These are phyloP conservation scores for Melinaea menophilus DNA, from an alignment of 2,888 invertebrate species.

Conservation along the genomic window DNA sequence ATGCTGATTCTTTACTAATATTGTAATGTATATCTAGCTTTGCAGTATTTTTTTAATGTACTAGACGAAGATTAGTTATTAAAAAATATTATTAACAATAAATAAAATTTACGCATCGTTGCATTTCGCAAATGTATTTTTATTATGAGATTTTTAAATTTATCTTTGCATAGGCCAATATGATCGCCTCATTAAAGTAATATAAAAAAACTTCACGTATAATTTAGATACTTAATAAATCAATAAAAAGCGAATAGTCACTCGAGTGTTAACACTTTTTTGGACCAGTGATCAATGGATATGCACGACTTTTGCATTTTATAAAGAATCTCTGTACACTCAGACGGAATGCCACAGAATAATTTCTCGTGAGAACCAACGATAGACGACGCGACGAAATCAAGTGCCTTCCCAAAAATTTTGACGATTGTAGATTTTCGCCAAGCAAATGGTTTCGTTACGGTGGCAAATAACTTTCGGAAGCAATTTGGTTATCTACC, in stretches of 20 bases:
- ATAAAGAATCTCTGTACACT: constrained; percentile 63
- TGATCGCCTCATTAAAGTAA: background rate
- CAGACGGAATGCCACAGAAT: constrained; percentile 60
- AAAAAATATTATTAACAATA: constrained; percentile 21
- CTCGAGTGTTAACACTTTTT: constrained; percentile 61
- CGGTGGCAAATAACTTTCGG: constrained; percentile 64
- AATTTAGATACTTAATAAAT: constrained; percentile 43
- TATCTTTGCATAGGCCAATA: background rate
- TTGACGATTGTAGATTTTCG: constrained; percentile 69
- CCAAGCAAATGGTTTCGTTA: constrained; percentile 71
- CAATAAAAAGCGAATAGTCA: constrained; percentile 52
- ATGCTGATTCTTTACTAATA: background rate
- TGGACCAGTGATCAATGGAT: constrained; percentile 61
- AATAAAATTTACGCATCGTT: constrained; percentile 29
- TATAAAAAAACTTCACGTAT: constrained; percentile 6
- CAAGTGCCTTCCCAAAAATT: constrained; percentile 64
- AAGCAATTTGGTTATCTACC: constrained; percentile 54
- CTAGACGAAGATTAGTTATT: background rate
- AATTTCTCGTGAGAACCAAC: constrained; percentile 74
- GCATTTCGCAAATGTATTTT: constrained; percentile 29
- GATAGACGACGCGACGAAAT: constrained; percentile 42
- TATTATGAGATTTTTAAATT: background rate
- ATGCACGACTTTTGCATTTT: constrained; percentile 76
- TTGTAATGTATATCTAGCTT: too few species aligned
- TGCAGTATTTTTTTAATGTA: background rate